A percentile compares a stretch with the other conserved stretches of the same genome.
Evolutionary conservation across 1,140 invertebrate species (phyloP).

Genomic region (Neoseiulus cucumeris): DNA sequence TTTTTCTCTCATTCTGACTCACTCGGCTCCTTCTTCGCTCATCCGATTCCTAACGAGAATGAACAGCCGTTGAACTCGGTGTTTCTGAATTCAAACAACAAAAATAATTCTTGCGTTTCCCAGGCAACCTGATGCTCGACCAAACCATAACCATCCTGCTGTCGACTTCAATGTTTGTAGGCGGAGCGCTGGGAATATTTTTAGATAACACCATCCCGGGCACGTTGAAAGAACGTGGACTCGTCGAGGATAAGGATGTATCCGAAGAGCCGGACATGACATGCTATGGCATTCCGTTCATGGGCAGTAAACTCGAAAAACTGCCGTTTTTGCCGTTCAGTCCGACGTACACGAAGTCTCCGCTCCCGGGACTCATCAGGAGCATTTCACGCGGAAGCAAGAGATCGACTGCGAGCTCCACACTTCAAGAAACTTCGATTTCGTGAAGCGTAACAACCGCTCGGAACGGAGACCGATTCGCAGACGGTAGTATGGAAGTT

Average conservation of each 20-base stretch:
- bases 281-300: background rate
- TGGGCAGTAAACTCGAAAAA: background rate
- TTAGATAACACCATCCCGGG: constrained; percentile 69
- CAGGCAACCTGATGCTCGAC: constrained; percentile 34
- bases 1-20: background rate
- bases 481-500: no score
- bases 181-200: constrained; percentile 48
- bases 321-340: background rate
- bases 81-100: background rate
- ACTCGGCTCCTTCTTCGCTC: background rate
- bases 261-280: background rate
- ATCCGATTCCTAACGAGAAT: background rate
- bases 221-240: constrained; percentile 24
- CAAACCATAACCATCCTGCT: constrained; percentile 54
- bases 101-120: background rate
- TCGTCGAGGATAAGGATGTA: background rate
- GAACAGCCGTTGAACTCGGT: background rate
- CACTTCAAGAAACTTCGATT: background rate
- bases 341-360: background rate
- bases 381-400: background rate
- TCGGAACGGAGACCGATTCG: no score
- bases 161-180: constrained; percentile 66
- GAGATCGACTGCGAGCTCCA: background rate
- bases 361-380: background rate
- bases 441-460: no score